Conservation (phyloP, 2,797 vertebrate genomes). For the Pampus argenteus region DNA sequence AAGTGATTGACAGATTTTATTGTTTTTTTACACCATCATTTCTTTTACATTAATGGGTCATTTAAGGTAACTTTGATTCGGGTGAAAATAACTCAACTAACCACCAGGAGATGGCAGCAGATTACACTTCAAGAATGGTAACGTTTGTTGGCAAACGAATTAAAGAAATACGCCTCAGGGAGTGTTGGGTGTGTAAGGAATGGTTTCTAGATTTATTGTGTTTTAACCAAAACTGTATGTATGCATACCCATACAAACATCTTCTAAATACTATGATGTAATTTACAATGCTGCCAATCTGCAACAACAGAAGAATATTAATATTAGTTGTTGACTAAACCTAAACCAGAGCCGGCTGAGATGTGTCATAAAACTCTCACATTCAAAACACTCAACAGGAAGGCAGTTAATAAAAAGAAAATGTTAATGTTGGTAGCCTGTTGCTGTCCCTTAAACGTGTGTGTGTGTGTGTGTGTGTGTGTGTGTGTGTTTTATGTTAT, state of each 20-base stretch:
- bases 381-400: background rate
- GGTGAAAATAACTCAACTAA: background rate
- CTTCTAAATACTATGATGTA: background rate
- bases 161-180: background rate
- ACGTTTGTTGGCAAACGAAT: no score
- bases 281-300: background rate
- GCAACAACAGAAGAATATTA: background rate
- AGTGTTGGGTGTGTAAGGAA: background rate
- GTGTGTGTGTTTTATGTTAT: background rate
- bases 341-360: no score
- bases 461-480: no score
- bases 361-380: slow-evolving; percentile 6
- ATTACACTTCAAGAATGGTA: slow-evolving; percentile 63
- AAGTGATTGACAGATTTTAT: background rate
- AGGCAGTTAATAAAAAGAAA: background rate
- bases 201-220: background rate
- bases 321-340: background rate
- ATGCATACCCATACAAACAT: slow-evolving; percentile 6
- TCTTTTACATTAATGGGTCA: slow-evolving; percentile 16
- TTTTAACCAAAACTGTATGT: background rate
- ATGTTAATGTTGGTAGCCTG: no score
- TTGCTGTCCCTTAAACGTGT: background rate
- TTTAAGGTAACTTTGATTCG: background rate
- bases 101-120: slow-evolving; percentile 82
- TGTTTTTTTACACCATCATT: background rate